Conservation (phyloP, 2,797 vertebrate genomes). For the Pagetopsis macropterus region DNA sequence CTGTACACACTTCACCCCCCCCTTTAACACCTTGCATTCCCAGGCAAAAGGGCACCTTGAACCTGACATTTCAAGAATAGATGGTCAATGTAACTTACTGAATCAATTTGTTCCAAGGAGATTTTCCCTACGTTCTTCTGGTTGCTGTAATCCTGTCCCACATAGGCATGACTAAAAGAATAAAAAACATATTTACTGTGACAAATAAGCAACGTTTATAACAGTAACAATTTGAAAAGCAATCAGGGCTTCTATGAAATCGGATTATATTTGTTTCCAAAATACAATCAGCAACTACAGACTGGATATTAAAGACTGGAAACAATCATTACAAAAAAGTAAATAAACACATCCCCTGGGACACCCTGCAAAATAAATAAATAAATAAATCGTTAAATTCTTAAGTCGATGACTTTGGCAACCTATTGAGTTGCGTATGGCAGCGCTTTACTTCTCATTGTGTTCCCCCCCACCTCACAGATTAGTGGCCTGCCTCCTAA, state of each 20-base stretch:
- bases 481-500: constrained; percentile 45
- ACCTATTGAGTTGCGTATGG: not conserved
- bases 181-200: not conserved
- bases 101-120: constrained; percentile 95
- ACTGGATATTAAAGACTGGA: not conserved
- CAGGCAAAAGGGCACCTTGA: not conserved
- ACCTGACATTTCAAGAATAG: constrained; percentile 33
- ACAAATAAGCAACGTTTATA: constrained; percentile 11
- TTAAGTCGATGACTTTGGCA: constrained; percentile 21
- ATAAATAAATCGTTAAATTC: constrained; percentile 13
- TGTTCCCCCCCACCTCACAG: constrained; percentile 28
- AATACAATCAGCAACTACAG: not conserved
- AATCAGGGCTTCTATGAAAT: constrained; percentile 11
- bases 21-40: not conserved
- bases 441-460: constrained; percentile 19
- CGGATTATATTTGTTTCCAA: constrained; percentile 3
- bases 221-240: not conserved
- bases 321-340: not conserved
- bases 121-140: constrained; percentile 93
- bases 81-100: constrained; percentile 83
- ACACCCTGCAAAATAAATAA: constrained; percentile 9
- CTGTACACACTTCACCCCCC: not conserved
- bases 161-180: constrained; percentile 90
- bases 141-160: constrained; percentile 94
- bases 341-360: not conserved